Base-by-base conservation (phyloP, 1,140 invertebrate species). In the Pygmarrhopalites habei region DNA sequence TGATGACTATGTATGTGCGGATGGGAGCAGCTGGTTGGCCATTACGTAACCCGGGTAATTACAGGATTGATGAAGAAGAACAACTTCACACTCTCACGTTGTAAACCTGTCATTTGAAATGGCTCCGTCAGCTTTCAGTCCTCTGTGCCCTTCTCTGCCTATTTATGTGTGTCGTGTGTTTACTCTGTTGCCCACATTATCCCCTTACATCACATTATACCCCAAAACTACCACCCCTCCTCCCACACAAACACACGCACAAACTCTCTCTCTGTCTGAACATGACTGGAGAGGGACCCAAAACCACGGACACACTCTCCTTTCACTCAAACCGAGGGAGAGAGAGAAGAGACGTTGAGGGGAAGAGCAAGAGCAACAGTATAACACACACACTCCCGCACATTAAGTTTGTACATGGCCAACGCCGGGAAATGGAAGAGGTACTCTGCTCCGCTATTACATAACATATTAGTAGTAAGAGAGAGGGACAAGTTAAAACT, bases 91-190 rank as follows among this genome's bases (percentile, higher is more conserved):
- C 62, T 68, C 62, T 58, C 66, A 68, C 58, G 46, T 68, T 62
- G 66, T 68, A 68, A 68, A 68, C 44, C 66, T 68, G 62, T 68
- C 66, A 60, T 25, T 58, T 53, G 23, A 62, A 64, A 68, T 68
- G 66, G 62, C 28, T 56, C 65, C 65, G 66, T 62, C 66, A 68
- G 52, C 66, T 68, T 64, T 65, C 55, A 57, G 58, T 68, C 62
- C 35, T 29, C 29, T 62, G 28, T 60, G 29, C 17, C 19, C 21
- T n/a, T 28, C 51, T 30, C 43, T n/a, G 28, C 23, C 25, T 56
- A 39, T 56, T 35, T n/a, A 47, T 47, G n/a, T n/a, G n/a, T n/a
- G n/a, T n/a, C n/a, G n/a, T n/a, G 46, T 49, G 23, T 49, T 49
- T 49, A 49, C 46, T 49, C 12, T 49, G 23, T 49, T 49, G 23